Conservation (phyloP, 2,888 invertebrate species). For the Latheticus oryzae region DNA sequence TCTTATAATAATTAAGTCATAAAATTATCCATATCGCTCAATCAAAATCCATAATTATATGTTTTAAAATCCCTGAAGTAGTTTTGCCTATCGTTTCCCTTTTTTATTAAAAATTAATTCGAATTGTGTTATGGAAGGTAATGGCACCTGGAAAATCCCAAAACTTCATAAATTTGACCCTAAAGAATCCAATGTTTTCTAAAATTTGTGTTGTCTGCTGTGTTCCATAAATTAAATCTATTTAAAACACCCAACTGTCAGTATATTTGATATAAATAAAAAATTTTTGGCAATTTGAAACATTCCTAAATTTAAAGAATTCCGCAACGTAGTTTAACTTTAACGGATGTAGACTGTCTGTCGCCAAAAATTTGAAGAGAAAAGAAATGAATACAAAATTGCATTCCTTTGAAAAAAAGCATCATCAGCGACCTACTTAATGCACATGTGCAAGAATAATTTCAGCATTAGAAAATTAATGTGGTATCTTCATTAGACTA, state of each 20-base stretch:
- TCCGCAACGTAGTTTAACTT: background rate
- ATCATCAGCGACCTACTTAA: slow-evolving; percentile 19
- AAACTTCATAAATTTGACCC: too few species aligned
- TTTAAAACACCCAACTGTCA: slow-evolving; percentile 11
- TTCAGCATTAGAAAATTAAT: slow-evolving; percentile 3
- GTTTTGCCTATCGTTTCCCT: too few species aligned
- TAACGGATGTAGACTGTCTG: slow-evolving; percentile 28
- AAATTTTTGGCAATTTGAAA: slow-evolving; percentile 11
- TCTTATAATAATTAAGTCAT: too few species aligned
- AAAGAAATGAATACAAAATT: background rate
- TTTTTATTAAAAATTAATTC: too few species aligned
- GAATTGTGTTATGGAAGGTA: too few species aligned
- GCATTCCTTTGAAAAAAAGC: slow-evolving; percentile 7
- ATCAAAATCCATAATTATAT: too few species aligned
- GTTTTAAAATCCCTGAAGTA: too few species aligned
- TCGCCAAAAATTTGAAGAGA: slow-evolving; percentile 11
- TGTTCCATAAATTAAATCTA: slow-evolving; percentile 26
- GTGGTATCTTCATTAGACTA: slow-evolving; percentile 27
- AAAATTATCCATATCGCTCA: too few species aligned
- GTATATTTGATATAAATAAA: slow-evolving; percentile 8
- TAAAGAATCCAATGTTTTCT: slow-evolving; percentile 8
- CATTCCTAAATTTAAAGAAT: background rate
- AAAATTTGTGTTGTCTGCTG: slow-evolving; percentile 10
- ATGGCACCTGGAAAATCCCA: too few species aligned
- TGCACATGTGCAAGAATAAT: slow-evolving; percentile 25